Base-by-base conservation (phyloP, 2,888 invertebrate genomes). In the Thelaira solivaga region DNA sequence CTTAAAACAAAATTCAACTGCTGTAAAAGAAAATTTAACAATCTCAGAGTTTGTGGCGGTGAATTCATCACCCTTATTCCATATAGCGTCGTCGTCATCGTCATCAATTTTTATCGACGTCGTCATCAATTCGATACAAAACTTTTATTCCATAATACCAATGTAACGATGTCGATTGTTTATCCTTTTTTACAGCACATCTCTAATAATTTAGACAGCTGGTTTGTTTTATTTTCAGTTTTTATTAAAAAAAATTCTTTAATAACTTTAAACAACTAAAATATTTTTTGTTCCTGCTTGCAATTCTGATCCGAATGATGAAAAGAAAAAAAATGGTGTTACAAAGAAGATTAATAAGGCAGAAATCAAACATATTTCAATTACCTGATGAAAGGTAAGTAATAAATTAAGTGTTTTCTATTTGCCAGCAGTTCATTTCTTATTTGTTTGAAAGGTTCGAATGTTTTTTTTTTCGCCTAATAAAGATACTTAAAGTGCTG, bases 11-110 rank as follows among this genome's bases (percentile, higher is more conserved):
- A n/a, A n/a, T n/a, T n/a, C n/a, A n/a, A n/a, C n/a, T n/a, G n/a
- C n/a, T n/a, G n/a, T n/a, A n/a, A n/a, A n/a, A n/a, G n/a, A n/a
- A n/a, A n/a, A n/a, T n/a, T n/a, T n/a, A n/a, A n/a, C n/a, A n/a
- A n/a, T n/a, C n/a, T n/a, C n/a, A n/a, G n/a, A n/a, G n/a, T n/a
- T n/a, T n/a, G n/a, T n/a, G n/a, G n/a, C n/a, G n/a, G n/a, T n/a
- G n/a, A n/a, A n/a, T n/a, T n/a, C n/a, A 26, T 51, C 49, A 29
- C 49, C 16, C 49, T 51, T 51, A 51, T 29, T 45, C 45, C 45
- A 24, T 11, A n/a, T n/a, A 24, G 4, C 45, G 45, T 22, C 45
- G 24, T 45, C 45, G n/a, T 31, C 36, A 16, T 36, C 36, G 36
- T 22, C 20, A 36, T 36, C 36, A 24, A 26, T 26, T 49, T 49